A percentile compares a stretch with the other conserved stretches of the same genome.
These are phyloP conservation scores for Microtus ochrogaster DNA, from an alignment of 2,113 vertebrate genomes.

Conservation along the genomic window DNA sequence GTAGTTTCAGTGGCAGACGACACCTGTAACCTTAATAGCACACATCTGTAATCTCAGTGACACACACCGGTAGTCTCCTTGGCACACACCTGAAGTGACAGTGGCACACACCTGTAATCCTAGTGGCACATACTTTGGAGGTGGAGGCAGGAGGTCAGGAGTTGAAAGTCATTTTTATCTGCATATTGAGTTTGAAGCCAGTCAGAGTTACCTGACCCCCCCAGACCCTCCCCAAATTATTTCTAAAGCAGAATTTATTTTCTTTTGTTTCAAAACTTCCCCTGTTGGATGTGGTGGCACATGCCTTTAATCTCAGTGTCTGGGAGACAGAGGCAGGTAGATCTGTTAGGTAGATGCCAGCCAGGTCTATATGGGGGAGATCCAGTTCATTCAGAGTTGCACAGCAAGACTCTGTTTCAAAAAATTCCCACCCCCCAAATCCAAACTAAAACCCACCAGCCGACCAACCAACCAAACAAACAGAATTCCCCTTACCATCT, in stretches of 20 bases:
- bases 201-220: background rate
- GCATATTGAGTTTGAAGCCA: background rate
- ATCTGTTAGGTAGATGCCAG: background rate
- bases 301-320: background rate
- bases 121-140: background rate
- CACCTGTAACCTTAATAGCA: too few species aligned
- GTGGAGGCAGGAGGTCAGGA: background rate
- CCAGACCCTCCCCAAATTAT: too few species aligned
- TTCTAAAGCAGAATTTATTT: background rate
- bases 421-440: background rate
- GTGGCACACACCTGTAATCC: background rate
- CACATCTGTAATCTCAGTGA: too few species aligned
- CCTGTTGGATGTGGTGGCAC: background rate
- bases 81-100: too few species aligned
- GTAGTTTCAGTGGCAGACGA: background rate
- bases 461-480: background rate
- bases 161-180: background rate
- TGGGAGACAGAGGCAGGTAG: background rate
- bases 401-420: background rate
- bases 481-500: background rate
- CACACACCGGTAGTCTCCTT: too few species aligned
- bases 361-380: background rate
- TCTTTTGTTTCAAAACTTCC: background rate
- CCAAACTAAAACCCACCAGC: background rate
- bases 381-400: background rate